A percentile compares a stretch with the other conserved stretches of the same genome.
phyloP scores from a whole-genome alignment of 2,113 vertebrate species.

The Ramphastos sulfuratus region DNA sequence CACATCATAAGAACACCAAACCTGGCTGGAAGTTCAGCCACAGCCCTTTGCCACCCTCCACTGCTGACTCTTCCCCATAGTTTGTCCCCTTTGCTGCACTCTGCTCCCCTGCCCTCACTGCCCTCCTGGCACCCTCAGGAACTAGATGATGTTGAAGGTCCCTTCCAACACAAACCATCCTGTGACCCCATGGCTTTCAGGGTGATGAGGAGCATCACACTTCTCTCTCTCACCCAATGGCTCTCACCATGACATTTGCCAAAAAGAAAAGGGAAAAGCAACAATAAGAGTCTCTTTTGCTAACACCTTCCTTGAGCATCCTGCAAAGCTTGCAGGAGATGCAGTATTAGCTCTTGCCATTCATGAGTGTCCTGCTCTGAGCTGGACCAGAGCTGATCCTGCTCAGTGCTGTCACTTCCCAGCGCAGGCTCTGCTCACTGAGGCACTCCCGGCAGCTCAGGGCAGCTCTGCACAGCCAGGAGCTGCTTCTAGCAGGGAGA shows the following conservation, averaged over 20 bases:
- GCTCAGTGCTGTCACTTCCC: too few relatives aligned
- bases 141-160: too few relatives aligned
- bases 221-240: too few relatives aligned
- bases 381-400: too few relatives aligned
- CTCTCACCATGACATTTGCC: neutral
- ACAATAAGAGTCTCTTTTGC: neutral
- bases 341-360: accelerated
- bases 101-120: neutral
- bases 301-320: neutral
- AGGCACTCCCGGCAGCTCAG: too few relatives aligned
- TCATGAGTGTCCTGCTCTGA: neutral
- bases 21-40: neutral
- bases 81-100: neutral
- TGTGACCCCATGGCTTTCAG: too few relatives aligned
- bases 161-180: too few relatives aligned
- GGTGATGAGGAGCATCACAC: too few relatives aligned
- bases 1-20: neutral
- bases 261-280: neutral
- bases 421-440: too few relatives aligned
- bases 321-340: neutral
- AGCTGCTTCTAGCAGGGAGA: too few relatives aligned
- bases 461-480: too few relatives aligned
- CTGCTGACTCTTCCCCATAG: neutral
- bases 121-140: neutral
- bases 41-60: neutral